Percentiles rank a stretch among this genome's conserved stretches.
phyloP scores from a whole-genome alignment of 2,888 invertebrate species.

The Tholera decimalis region DNA sequence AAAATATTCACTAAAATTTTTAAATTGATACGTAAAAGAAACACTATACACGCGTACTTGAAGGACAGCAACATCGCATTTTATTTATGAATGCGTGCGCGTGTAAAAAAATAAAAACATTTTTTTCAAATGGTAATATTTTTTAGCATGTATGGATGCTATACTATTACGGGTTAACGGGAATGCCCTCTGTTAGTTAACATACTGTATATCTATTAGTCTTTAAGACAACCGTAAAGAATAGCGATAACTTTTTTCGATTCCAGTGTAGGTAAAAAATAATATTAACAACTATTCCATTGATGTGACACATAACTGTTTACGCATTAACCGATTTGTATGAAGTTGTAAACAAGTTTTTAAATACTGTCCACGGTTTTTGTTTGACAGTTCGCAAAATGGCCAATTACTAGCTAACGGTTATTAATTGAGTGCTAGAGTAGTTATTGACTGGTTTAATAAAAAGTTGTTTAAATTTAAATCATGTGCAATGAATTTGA shows the following conservation, averaged over 20 bases:
- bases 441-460: constrained; percentile 33
- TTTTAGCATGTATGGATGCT: no score
- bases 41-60: no score
- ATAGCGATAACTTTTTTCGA: constrained; percentile 9
- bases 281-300: constrained; percentile 25
- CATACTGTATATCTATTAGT: not conserved
- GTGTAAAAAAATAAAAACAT: no score
- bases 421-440: constrained; percentile 35
- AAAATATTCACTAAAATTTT: no score
- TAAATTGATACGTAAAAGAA: no score
- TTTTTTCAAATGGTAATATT: no score
- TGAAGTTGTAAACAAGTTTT: constrained; percentile 38
- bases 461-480: constrained; percentile 44
- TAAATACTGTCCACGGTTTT: constrained; percentile 35
- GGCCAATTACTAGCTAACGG: constrained; percentile 48
- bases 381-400: constrained; percentile 49
- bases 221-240: constrained; percentile 40
- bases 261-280: constrained; percentile 20
- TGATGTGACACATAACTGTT: constrained; percentile 54
- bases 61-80: no score
- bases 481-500: constrained; percentile 20
- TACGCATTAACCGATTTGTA: constrained; percentile 48
- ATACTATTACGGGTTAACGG: no score
- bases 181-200: no score
- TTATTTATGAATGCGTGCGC: no score